phyloP scores from a whole-genome alignment of 2,113 vertebrate genomes.

The Lepisosteus osseus region DNA sequence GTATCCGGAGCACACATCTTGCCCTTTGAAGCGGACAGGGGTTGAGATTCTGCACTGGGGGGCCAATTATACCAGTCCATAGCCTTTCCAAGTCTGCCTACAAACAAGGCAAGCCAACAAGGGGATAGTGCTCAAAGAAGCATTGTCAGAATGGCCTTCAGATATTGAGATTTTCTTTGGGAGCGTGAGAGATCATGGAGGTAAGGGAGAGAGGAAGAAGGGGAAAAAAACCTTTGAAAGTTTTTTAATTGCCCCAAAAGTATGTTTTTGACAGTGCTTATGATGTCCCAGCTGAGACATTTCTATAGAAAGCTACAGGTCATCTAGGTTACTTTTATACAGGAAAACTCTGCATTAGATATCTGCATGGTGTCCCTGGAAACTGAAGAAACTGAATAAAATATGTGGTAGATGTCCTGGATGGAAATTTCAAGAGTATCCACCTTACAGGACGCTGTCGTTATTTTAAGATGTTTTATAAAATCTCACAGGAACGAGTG shows the following conservation, averaged over 20 bases:
- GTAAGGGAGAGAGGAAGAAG: conserved; percentile 8
- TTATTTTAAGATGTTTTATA: no score
- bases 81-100: conserved; percentile 35
- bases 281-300: no score
- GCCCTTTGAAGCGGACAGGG: conserved; percentile 36
- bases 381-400: neutral
- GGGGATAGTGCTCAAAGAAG: conserved; percentile 25
- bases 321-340: no score
- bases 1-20: conserved; percentile 32
- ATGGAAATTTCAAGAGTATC: no score
- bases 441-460: no score
- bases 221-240: neutral
- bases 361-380: neutral
- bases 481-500: no score
- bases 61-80: conserved; percentile 57
- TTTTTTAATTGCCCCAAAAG: neutral
- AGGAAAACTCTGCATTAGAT: neutral
- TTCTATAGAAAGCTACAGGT: no score
- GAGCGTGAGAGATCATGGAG: neutral
- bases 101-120: conserved; percentile 27
- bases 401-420: no score
- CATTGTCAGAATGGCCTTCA: conserved; percentile 36
- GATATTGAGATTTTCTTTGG: conserved; percentile 39
- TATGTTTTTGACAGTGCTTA: neutral
- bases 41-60: conserved; percentile 37